Evolutionary conservation across 2,113 vertebrate species (phyloP), one percentile per base, ranked within the genome.

Genomic region (Mionectes macconnelli): DNA sequence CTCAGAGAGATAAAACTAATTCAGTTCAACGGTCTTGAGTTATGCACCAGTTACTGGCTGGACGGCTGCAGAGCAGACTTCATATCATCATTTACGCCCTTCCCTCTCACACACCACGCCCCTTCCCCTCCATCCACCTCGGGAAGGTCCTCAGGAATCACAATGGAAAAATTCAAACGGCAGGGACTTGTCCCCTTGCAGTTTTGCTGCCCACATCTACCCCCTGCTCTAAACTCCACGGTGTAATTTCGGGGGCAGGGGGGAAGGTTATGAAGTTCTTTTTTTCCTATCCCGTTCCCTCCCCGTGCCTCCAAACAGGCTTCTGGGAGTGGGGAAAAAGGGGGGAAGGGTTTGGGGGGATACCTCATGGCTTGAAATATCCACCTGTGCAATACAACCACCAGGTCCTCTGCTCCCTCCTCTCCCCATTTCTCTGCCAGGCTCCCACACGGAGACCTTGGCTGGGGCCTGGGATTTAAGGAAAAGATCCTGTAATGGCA

Each of bases 31-130:
- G 67, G 69, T 53, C 88, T 92, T 30, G 8, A 72, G 73, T 66
- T 66, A 42, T 78, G 87, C 89, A 93, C 95, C 80, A 72, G 79
- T 9, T 25, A 56, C 70, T 95, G 96, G 91, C 94, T 96, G 93
- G 90, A 83, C 4, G 91, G 93, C 31, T 57, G 84, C 49, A 91
- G 89, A 96, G 89, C 49, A 56, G 93, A 87, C 67, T 84, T 90
- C 91, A 89, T 89, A 35, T 45, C 62, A 80, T 64, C 40, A 22
- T 16, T 84, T 17, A 55, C 3, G 53, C 28, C 56, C 16, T 93
- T 80, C 70, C 94, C 88, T 74, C 69, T 73, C 55, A 16, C 90
- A 84, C 76, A 49, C 9, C 2, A 78, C 2, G 10, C 53, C 87
- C 75, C 76, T 75, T 93, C 94, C 93, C 64, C 86, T 81, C 35